A percentile compares a stretch with the other conserved stretches of the same genome.
phyloP scores from a whole-genome alignment of 30 jellyfish, hydroid and myxozoan species.

The Aurelia coerulea region DNA sequence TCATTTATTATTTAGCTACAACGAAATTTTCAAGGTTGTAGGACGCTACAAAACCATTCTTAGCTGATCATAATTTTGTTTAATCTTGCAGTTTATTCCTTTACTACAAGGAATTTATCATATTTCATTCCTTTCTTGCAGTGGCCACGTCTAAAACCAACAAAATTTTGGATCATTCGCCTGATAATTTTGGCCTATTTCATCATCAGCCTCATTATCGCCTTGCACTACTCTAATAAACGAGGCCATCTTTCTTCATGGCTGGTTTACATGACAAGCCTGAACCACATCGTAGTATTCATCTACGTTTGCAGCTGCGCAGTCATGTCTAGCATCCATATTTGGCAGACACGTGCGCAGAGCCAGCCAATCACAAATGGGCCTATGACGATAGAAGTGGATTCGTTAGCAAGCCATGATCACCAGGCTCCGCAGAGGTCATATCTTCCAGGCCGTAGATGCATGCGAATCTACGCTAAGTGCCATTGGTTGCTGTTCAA shows the following conservation, averaged over 20 bases:
- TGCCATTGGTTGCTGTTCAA: slow-evolving; percentile 82
- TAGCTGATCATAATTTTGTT: too few species aligned
- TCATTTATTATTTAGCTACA: too few species aligned
- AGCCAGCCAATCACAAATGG: slow-evolving; percentile 5
- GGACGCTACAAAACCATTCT: too few species aligned
- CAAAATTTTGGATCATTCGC: slow-evolving; percentile 60
- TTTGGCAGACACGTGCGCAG: slow-evolving; percentile 19
- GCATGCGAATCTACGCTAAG: background rate
- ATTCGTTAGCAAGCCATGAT: too few species aligned
- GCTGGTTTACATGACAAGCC: slow-evolving; percentile 59
- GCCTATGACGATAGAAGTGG: background rate
- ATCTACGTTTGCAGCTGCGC: slow-evolving; percentile 51
- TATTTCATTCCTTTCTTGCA: slow-evolving; percentile 1
- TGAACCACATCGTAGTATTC: slow-evolving; percentile 65
- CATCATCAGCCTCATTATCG: slow-evolving; percentile 27
- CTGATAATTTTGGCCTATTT: slow-evolving; percentile 22
- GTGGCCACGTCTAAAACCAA: slow-evolving; percentile 48
- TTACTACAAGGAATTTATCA: too few species aligned
- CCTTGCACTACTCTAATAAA: slow-evolving; percentile 18
- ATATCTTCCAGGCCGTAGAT: background rate
- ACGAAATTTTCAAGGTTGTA: too few species aligned
- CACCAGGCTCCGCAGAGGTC: background rate
- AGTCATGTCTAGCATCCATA: background rate
- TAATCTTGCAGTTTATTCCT: too few species aligned
- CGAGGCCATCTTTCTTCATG: slow-evolving; percentile 36